Evolutionary conservation across 2,888 invertebrate species (phyloP).

Genomic region (Trachelus stipa): DNA sequence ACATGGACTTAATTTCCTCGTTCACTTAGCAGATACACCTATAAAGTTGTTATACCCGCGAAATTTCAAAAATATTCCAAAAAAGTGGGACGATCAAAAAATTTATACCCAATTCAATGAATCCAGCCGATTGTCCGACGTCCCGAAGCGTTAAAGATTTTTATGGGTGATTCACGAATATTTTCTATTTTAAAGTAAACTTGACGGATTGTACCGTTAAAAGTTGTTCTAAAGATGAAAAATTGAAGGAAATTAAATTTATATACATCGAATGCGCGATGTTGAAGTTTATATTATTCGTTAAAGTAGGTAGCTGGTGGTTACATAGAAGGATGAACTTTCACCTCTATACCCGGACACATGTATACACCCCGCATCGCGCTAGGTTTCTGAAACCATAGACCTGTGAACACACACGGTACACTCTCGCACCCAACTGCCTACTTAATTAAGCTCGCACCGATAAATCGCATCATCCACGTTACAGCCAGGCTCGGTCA

Average conservation of each 20-base stretch:
- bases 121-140: too few relatives aligned
- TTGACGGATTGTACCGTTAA: neutral
- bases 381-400: conserved; percentile 25
- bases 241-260: neutral
- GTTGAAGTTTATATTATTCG: neutral
- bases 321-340: neutral
- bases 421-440: neutral
- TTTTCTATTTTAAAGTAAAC: neutral
- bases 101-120: too few relatives aligned
- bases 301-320: neutral
- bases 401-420: conserved; percentile 13
- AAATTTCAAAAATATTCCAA: neutral
- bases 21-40: conserved; percentile 15
- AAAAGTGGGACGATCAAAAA: neutral
- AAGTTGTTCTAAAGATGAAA: neutral
- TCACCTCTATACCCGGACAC: neutral
- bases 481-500: neutral
- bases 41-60: neutral
- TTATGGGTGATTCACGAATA: neutral
- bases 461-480: conserved; percentile 1
- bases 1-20: conserved; percentile 13
- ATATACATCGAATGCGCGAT: neutral
- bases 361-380: neutral
- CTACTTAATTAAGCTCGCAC: conserved; percentile 8
- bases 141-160: neutral